These are phyloP conservation scores for Papilio protenor DNA, from an alignment of 2,888 invertebrate species.

Conservation along the genomic window DNA sequence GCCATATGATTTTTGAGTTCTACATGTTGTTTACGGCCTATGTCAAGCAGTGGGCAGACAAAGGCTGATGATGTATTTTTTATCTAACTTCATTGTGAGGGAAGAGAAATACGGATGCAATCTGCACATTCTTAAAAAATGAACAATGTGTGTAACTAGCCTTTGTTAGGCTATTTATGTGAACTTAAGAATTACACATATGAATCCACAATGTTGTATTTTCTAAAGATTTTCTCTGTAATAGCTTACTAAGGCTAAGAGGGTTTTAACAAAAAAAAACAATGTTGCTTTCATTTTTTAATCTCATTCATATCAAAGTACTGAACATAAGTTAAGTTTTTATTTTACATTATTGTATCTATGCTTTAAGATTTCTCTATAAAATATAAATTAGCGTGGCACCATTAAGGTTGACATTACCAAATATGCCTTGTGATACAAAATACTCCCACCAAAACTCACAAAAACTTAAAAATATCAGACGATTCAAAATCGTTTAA, in stretches of 20 bases:
- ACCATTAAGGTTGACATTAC: conserved; percentile 68
- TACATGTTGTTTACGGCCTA: background rate
- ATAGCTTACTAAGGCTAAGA: background rate
- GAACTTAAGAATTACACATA: too few species aligned
- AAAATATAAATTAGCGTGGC: conserved; percentile 78
- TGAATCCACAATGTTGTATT: too few species aligned
- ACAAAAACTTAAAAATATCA: conserved; percentile 57
- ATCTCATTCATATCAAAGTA: conserved; percentile 83
- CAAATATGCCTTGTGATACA: conserved; percentile 59
- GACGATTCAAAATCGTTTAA: conserved; percentile 75
- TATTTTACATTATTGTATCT: conserved; percentile 71
- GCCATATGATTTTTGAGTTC: background rate
- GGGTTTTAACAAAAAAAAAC: conserved; percentile 46
- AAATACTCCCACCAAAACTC: conserved; percentile 64
- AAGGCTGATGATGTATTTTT: too few species aligned
- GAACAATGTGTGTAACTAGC: too few species aligned
- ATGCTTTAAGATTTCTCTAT: conserved; percentile 71
- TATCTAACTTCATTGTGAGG: background rate
- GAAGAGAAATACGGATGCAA: background rate
- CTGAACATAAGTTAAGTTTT: conserved; percentile 79
- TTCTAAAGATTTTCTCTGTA: background rate
- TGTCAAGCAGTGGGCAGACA: too few species aligned
- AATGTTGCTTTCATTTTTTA: conserved; percentile 67
- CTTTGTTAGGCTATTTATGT: too few species aligned
- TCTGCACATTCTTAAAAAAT: background rate